These are phyloP conservation scores for Momotus momota DNA, from an alignment of 2,797 vertebrate genomes.

Conservation along the genomic window DNA sequence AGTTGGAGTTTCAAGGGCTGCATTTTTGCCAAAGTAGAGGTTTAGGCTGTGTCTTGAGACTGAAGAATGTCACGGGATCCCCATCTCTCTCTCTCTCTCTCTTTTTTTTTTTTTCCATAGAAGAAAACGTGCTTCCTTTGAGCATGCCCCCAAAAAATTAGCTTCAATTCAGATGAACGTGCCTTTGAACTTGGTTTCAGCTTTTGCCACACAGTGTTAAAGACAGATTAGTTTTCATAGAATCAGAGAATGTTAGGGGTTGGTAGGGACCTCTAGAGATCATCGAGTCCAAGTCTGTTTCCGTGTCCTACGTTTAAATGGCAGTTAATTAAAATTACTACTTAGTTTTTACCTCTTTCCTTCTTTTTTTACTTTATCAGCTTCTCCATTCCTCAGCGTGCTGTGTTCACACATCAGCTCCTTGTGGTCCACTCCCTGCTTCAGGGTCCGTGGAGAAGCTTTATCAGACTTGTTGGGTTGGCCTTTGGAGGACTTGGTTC, in stretches of 20 bases:
- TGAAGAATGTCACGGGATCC: fast-evolving
- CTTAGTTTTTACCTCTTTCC: neutral
- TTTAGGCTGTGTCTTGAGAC: neutral
- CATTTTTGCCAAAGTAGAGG: neutral
- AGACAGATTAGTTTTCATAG: neutral
- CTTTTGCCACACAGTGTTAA: neutral
- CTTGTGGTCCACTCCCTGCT: neutral
- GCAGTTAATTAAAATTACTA: neutral
- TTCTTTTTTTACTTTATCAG: neutral
- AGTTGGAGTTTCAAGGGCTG: neutral
- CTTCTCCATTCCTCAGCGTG: neutral
- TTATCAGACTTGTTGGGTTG: neutral
- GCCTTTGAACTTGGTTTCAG: neutral
- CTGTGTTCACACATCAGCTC: neutral
- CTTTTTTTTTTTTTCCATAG: neutral
- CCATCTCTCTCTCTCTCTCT: neutral
- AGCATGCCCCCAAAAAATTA: neutral
- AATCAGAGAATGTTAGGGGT: no score
- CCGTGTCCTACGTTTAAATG: neutral
- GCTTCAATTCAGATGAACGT: neutral
- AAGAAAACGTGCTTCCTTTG: neutral
- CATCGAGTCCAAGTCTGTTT: neutral
- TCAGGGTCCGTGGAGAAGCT: neutral
- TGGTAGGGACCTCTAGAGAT: no score
- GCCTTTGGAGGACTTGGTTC: neutral